Conservation (phyloP, 1,140 invertebrate genomes). For the Megathymus violae region DNA sequence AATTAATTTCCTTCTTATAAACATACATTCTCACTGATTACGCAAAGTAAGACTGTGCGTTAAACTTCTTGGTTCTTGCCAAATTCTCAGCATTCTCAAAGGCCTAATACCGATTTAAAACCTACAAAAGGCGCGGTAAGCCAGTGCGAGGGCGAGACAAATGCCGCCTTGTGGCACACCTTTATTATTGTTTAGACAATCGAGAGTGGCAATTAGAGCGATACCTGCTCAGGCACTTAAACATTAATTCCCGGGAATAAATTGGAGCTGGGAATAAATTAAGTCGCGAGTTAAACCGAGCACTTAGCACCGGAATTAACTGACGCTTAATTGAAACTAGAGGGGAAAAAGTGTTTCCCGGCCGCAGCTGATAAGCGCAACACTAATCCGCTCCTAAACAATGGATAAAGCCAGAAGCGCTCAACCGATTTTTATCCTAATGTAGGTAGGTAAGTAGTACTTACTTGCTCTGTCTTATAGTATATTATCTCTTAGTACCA, state of each 20-base stretch:
- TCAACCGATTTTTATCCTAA: constrained; percentile 16
- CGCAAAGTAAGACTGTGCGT: neutral
- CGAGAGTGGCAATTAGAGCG: constrained; percentile 60
- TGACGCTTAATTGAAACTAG: constrained; percentile 75
- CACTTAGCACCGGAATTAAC: constrained; percentile 71
- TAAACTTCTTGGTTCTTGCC: no score
- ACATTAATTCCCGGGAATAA: constrained; percentile 68
- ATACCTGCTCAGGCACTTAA: constrained; percentile 52
- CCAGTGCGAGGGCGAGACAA: constrained; percentile 23
- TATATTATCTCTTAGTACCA: no score
- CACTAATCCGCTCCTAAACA: constrained; percentile 71
- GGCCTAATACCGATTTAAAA: constrained; percentile 6
- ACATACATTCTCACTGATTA: no score
- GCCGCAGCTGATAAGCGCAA: constrained; percentile 61
- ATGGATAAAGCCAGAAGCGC: constrained; percentile 48
- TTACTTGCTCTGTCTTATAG: no score
- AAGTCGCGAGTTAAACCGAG: constrained; percentile 66
- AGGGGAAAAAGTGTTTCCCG: constrained; percentile 59
- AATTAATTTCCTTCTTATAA: no score
- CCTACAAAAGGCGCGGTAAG: constrained; percentile 19
- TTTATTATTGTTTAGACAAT: constrained; percentile 62
- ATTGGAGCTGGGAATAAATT: constrained; percentile 70
- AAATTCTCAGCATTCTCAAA: constrained; percentile 1
- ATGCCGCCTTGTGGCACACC: constrained; percentile 39
- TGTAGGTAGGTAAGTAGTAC: no score